Base-by-base conservation (phyloP, 2,113 vertebrate genomes). In the Heterotilapia buettikoferi region DNA sequence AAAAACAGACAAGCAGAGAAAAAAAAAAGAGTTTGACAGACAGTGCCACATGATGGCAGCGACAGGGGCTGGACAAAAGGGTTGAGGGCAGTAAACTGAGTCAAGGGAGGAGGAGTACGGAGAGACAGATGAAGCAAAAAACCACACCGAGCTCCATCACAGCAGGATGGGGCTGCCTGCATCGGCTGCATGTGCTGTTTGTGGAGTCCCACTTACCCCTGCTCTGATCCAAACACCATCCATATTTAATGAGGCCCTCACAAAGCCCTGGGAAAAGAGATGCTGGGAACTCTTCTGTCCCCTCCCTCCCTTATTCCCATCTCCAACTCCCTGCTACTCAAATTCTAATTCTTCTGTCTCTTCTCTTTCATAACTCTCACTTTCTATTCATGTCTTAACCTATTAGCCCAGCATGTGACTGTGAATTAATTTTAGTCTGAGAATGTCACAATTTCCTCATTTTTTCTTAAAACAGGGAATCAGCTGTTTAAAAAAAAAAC, bases 191-290 rank as follows among this genome's bases (percentile, higher is more conserved):
- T 71, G 86, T 85, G 85, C 93, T 91, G 93, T 89, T 94, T 92
- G 91, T 79, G 86, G 92, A 93, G 92, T 93, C 92, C 93, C 94
- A 93, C 93, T 94, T 93, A 92, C 84, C 92, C 91, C 88, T 73
- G 83, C 89, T 93, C 93, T 91, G 92, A 93, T 94, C 92, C 88
- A 95, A 95, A 95, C 94, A 94, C 18, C 90, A 95, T 96, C 36
- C 85, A 96, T 95, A 90, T 92, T 95, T 96, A 93, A 96, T 92
- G 87, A 94, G 68, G 82, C 91, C 86, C 86, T 93, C 47, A 93
- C 92, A 96, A 95, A 95, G 93, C 93, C 85, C 82, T 88, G 92
- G 83, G 92, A 95, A 92, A 91, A 92, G 90, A 92, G 90, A 94
- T 90, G 90, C 91, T 88, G 89, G 84, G 87, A 93, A 92, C 87